Evolutionary conservation across 2,797 vertebrate species (phyloP), one percentile per base, ranked within the genome.

Genomic region (Percopsis omiscomaycus): DNA sequence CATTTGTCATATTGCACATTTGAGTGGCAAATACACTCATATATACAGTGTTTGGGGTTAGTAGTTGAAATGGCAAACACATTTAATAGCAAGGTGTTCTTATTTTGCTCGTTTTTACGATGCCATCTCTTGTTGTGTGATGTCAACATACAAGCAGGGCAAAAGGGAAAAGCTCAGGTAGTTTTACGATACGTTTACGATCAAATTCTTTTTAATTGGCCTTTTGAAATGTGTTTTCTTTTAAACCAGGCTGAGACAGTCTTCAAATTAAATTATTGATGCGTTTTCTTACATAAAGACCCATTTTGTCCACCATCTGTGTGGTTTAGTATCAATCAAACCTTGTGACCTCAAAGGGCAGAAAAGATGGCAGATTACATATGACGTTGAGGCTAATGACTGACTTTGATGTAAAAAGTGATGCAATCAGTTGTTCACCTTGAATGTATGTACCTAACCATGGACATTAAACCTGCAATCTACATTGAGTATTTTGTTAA

Each of bases 211-310:
- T 59, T 66, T 58, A 22, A 22, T 22, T 22, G 22, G 22, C 22
- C 22, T 22, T 22, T 22, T 37, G 6, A 37, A 37, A 37, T 37
- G 8, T 5, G 59, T 45, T 59, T 62, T 62, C 48, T 47, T 57
- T 71, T 27, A 60, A 42, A 30, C 75, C 60, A 37, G 56, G 69
- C 42, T 61, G 50, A 57, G 52, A 68, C 15, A 28, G 16, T 55
- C 74, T 71, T 77, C 61, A 64, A 64, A 77, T 75, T 78, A 78
- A 63, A 77, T 75, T 78, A 78, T 75, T 55, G 61, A 61, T 74
- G 30, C 42, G 56, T 3, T 0, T 60, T 74, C 29, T 62, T n/a
- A 69, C 61, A 71, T 75, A 73, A 75, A 79, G 14, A 55, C 75
- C 61, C 61, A 52, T 70, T 78, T 61, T 71, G n/a, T 74, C 52